These are phyloP conservation scores for Cataglyphis livida DNA, from an alignment of 2,888 invertebrate genomes.

Conservation along the genomic window DNA sequence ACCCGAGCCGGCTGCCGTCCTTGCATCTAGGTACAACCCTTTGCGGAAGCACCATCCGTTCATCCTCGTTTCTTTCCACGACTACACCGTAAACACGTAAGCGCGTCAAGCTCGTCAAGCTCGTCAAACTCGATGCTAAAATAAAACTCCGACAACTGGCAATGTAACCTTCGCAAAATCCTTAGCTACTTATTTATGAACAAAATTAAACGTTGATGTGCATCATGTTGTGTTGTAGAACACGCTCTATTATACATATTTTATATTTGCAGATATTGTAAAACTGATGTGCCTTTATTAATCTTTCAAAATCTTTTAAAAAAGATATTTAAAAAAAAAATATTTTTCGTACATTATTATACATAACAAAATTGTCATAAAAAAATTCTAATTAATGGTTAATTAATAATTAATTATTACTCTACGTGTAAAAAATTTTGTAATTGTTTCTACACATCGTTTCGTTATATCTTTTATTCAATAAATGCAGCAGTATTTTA, in stretches of 20 bases:
- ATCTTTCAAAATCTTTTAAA: neutral
- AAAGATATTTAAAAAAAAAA: neutral
- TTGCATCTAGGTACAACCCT: slow-evolving; percentile 21
- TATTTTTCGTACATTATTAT: neutral
- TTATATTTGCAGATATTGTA: neutral
- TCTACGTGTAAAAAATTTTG: neutral
- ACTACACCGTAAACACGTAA: slow-evolving; percentile 60
- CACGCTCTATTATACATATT: neutral
- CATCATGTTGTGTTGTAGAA: neutral
- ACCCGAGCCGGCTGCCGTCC: slow-evolving; percentile 32
- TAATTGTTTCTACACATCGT: slow-evolving; percentile 4
- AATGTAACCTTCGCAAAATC: slow-evolving; percentile 61
- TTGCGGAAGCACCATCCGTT: slow-evolving; percentile 49
- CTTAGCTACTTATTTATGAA: slow-evolving; percentile 46
- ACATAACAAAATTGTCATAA: neutral
- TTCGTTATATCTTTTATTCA: neutral
- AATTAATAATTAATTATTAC: neutral
- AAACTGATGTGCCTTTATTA: neutral
- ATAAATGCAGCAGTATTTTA: slow-evolving; percentile 1
- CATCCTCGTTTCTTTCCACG: slow-evolving; percentile 63
- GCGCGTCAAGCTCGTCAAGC: slow-evolving; percentile 55
- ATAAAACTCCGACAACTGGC: slow-evolving; percentile 65
- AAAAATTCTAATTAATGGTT: neutral
- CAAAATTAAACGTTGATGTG: slow-evolving; percentile 48
- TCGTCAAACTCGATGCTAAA: slow-evolving; percentile 65